Evolutionary conservation across 2,888 invertebrate genomes (phyloP).

Genomic region (Bombylius discolor): DNA sequence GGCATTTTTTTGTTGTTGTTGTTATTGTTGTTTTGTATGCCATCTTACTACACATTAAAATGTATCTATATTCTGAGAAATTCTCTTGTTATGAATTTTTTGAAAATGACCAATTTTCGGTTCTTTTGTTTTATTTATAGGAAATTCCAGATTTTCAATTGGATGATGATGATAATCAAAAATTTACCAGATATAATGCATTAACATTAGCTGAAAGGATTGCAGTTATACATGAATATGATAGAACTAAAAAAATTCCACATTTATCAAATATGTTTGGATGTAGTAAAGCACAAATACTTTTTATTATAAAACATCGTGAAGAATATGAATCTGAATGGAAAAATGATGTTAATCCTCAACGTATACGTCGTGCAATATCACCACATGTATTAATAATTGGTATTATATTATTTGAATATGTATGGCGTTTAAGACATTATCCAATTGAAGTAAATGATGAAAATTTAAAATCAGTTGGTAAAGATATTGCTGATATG

Average conservation of each 20-base stretch:
- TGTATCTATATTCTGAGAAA: no score
- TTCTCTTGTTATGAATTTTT: no score
- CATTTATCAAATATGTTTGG: constrained; percentile 5
- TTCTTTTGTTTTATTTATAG: no score
- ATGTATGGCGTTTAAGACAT: constrained; percentile 4
- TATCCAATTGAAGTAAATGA: constrained; percentile 6
- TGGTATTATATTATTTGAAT: constrained; percentile 10
- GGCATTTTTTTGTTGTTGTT: no score
- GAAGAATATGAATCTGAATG: constrained; percentile 9
- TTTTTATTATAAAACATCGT: constrained; percentile 7
- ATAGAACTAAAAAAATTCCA: constrained; percentile 1
- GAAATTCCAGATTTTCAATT: no score
- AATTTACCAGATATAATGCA: not conserved
- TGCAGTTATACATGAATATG: constrained; percentile 5
- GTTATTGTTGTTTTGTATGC: no score
- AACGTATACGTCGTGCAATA: constrained; percentile 3
- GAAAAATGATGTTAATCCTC: constrained; percentile 8
- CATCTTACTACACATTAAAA: no score
- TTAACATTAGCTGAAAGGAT: constrained; percentile 8
- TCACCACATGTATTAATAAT: constrained; percentile 5
- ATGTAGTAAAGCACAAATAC: constrained; percentile 10
- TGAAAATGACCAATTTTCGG: no score
- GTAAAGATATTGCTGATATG: constrained; percentile 1
- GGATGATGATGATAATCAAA: not conserved
- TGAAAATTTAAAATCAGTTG: constrained; percentile 4